Evolutionary conservation across 2,888 invertebrate genomes (phyloP).

Genomic region (Macaria liturata): DNA sequence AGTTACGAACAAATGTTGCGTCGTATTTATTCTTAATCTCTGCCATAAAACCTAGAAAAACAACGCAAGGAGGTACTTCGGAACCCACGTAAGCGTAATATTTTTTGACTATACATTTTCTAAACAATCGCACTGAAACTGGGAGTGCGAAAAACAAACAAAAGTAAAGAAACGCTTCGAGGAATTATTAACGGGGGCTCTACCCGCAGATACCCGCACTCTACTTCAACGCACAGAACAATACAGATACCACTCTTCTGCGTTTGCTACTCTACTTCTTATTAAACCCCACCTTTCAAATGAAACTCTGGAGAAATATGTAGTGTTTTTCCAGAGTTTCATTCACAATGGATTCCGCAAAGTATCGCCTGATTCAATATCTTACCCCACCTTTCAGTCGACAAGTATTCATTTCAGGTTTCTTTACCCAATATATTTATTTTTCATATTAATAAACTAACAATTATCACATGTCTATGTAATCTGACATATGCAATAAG

Average conservation of each 20-base stretch:
- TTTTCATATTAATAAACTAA: too few relatives aligned
- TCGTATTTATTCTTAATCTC: slow-evolving; percentile 25
- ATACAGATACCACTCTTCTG: neutral
- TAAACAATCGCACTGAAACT: slow-evolving; percentile 25
- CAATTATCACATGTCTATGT: too few relatives aligned
- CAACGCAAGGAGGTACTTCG: slow-evolving; percentile 19
- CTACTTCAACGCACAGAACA: slow-evolving; percentile 10
- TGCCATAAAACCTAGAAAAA: slow-evolving; percentile 22
- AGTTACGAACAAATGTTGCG: slow-evolving; percentile 12
- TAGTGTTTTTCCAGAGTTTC: too few relatives aligned
- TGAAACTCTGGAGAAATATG: too few relatives aligned
- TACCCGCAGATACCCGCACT: slow-evolving; percentile 21
- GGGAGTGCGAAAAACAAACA: slow-evolving; percentile 34
- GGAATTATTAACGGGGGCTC: slow-evolving; percentile 38
- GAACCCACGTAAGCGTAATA: slow-evolving; percentile 30
- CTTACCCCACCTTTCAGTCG: too few relatives aligned
- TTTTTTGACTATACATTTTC: slow-evolving; percentile 26
- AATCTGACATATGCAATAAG: too few relatives aligned
- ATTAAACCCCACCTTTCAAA: too few relatives aligned
- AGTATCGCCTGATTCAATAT: too few relatives aligned
- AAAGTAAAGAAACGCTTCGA: slow-evolving; percentile 32
- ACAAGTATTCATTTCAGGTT: too few relatives aligned
- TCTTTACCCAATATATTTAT: too few relatives aligned
- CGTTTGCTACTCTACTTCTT: too few relatives aligned
- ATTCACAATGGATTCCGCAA: too few relatives aligned